Conservation (phyloP, 2,113 vertebrate species). For the Alligator mississippiensis region DNA sequence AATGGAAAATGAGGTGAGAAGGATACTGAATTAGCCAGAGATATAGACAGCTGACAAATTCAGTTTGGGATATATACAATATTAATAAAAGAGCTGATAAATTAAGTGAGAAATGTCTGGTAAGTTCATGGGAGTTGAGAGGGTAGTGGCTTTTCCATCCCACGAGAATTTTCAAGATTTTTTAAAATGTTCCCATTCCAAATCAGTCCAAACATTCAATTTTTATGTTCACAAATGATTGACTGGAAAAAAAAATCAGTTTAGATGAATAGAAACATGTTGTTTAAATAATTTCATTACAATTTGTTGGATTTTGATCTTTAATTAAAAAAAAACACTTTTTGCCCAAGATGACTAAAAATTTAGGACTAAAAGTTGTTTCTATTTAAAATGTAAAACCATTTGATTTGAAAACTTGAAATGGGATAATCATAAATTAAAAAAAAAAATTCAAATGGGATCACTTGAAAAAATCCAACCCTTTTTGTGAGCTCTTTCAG, state of each 20-base stretch:
- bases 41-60: neutral
- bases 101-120: rapidly evolving
- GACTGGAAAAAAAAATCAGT: neutral
- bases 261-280: neutral
- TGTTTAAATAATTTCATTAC: neutral
- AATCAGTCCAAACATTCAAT: neutral
- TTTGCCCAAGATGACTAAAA: neutral
- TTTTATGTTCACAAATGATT: neutral
- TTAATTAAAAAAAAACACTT: neutral
- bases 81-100: neutral
- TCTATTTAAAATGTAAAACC: neutral
- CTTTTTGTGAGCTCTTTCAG: neutral
- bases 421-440: neutral
- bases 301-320: neutral
- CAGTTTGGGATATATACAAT: neutral
- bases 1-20: rapidly evolving
- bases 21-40: neutral
- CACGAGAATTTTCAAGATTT: neutral
- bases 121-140: rapidly evolving
- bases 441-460: too few species aligned
- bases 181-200: neutral
- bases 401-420: neutral
- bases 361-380: neutral
- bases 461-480: neutral
- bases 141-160: neutral